Percentiles rank a stretch among this genome's conserved stretches.
Conservation (phyloP, 2,797 vertebrate genomes). For the Anabas testudineus region DNA sequence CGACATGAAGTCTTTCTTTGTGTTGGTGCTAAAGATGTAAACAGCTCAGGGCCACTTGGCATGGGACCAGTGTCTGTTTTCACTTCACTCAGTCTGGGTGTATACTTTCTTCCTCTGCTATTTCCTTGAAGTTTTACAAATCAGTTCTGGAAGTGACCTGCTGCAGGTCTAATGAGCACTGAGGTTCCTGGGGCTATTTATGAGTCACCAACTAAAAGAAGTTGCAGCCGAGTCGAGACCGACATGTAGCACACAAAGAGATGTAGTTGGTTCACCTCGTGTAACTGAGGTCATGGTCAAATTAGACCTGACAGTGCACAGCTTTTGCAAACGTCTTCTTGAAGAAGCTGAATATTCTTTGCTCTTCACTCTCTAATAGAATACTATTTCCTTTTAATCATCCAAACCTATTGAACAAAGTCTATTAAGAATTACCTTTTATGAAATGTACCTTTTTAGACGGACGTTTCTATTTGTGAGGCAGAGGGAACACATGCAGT, state of each 20-base stretch:
- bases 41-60: slow-evolving; percentile 55
- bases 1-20: slow-evolving; percentile 5
- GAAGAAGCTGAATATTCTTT: not conserved
- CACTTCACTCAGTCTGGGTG: slow-evolving; percentile 30
- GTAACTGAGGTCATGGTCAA: slow-evolving; percentile 1
- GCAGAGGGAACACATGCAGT: not conserved
- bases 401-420: not conserved
- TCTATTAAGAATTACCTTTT: no score
- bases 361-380: no score
- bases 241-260: slow-evolving; percentile 14
- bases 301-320: slow-evolving; percentile 28
- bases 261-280: slow-evolving; percentile 19
- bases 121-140: slow-evolving; percentile 40
- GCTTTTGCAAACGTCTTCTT: not conserved
- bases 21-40: slow-evolving; percentile 36
- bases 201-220: slow-evolving; percentile 40
- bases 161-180: slow-evolving; percentile 48
- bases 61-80: slow-evolving; percentile 30
- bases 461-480: no score
- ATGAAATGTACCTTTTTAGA: no score
- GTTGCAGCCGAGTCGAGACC: slow-evolving; percentile 10
- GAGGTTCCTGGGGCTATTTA: slow-evolving; percentile 22
- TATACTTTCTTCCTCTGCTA: slow-evolving; percentile 28
- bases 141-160: slow-evolving; percentile 13
- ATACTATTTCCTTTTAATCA: not conserved